Base-by-base conservation (phyloP, 2,888 invertebrate genomes). In the Celastrina argiolus region DNA sequence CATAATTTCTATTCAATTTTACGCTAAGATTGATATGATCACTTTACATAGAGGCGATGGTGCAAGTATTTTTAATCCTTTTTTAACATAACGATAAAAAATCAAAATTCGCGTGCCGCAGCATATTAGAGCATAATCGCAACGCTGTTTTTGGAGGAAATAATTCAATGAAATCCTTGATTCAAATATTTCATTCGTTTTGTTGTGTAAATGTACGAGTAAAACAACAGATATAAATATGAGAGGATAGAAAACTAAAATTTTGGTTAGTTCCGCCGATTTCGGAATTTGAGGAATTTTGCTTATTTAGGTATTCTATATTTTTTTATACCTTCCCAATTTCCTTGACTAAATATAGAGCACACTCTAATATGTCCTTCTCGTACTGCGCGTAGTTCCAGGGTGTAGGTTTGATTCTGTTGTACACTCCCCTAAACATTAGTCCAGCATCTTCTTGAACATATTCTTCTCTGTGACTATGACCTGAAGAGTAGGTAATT, bases 371-470 rank as follows among this genome's bases (percentile, higher is more conserved):
- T 67, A 97, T 93, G 76, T 97, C 93, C 45, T 94, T 94, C 74
- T 97, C 97, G 77, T 96, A 97, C 82, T 98, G 98, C 1, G 97
- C 96, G 76, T 96, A 96, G 78, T 97, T 96, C 98, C 98, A 98
- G 5, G 97, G 94, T 2, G 96, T 94, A 0, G 97, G 97, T 69
- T 96, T 93, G 76, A 97, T 92, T 34, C 95, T 92, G 76, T 96
- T 97, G 80, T 96, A 94, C 2, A 96, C 97, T 45, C 98, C 98
- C 74, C 97, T 92, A 94, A 96, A 98, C 79, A 98, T 97, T 18
- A 98, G 87, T 0, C 98, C 98, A 0, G 96, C 95, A 72, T 98
- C 97, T 73, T 94, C 94, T 80, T 97, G 85, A 0, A 98, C 95
- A 78, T 96, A 96, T 80, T 98, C 98, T 66, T 96, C 94, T 4